These are phyloP conservation scores for Drosophila trichaetosa DNA, from an alignment of 2,888 invertebrate genomes.

Conservation along the genomic window DNA sequence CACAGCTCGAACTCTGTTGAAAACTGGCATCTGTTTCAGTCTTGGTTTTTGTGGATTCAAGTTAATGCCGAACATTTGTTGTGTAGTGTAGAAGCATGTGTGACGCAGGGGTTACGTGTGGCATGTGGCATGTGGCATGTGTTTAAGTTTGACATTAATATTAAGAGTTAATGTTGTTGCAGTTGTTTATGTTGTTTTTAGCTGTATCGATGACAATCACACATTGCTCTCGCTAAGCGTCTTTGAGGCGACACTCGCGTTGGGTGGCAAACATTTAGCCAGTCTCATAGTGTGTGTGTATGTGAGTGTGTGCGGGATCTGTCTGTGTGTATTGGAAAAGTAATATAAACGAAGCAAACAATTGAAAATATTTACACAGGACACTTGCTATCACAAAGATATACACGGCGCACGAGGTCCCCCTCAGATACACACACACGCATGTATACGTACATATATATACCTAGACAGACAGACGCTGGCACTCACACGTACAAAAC, in stretches of 20 bases:
- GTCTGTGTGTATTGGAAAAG: conserved; percentile 53
- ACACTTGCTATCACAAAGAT: conserved; percentile 78
- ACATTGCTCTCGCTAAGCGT: conserved; percentile 1
- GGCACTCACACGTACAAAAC: conserved; percentile 33
- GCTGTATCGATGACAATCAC: conserved; percentile 54
- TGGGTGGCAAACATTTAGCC: conserved; percentile 25
- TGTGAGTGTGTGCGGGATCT: conserved; percentile 27
- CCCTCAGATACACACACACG: conserved; percentile 6
- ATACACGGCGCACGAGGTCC: conserved; percentile 23
- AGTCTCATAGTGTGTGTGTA: conserved; percentile 12
- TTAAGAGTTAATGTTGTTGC: conserved; percentile 29
- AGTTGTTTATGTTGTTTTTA: conserved; percentile 23
- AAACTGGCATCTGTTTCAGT: conserved; percentile 24
- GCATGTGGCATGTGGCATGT: conserved; percentile 56
- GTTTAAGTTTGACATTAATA: conserved; percentile 74
- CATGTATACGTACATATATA: conserved; percentile 24
- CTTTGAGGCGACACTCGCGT: background rate
- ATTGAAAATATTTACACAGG: conserved; percentile 81
- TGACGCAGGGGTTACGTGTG: conserved; percentile 51
- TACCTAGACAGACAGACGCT: conserved; percentile 4
- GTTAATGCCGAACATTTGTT: conserved; percentile 36
- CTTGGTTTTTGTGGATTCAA: conserved; percentile 25
- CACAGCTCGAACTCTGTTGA: conserved; percentile 16
- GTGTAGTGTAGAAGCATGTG: conserved; percentile 49
- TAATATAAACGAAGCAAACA: conserved; percentile 77